A percentile compares a stretch with the other conserved stretches of the same genome.
phyloP scores from a whole-genome alignment of 2,113 vertebrate species.

The Rhizomys pruinosus region DNA sequence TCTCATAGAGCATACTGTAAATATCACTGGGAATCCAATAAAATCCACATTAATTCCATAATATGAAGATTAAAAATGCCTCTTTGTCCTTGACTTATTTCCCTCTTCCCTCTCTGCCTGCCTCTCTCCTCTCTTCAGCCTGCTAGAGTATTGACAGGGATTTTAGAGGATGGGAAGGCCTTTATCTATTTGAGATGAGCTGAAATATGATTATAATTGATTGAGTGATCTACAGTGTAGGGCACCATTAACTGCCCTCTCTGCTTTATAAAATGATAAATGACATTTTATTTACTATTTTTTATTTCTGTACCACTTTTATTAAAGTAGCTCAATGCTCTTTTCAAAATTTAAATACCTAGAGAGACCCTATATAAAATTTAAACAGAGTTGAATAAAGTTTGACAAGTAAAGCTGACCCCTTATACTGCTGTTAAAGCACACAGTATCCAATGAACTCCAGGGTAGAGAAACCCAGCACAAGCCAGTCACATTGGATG shows the following conservation, averaged over 20 bases:
- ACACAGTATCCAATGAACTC: neutral
- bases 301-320: slow-evolving; percentile 46
- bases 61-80: slow-evolving; percentile 54
- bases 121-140: neutral
- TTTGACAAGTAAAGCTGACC: slow-evolving; percentile 1
- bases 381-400: slow-evolving; percentile 15
- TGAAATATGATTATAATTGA: slow-evolving; percentile 76
- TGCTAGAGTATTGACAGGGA: slow-evolving; percentile 65
- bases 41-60: slow-evolving; percentile 61
- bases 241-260: slow-evolving; percentile 56
- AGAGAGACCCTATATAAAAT: slow-evolving; percentile 22
- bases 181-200: slow-evolving; percentile 73
- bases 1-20: slow-evolving; percentile 59
- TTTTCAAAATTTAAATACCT: slow-evolving; percentile 56
- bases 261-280: slow-evolving; percentile 73
- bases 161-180: slow-evolving; percentile 61
- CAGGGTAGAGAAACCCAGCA: neutral
- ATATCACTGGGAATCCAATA: slow-evolving; percentile 55
- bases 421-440: neutral
- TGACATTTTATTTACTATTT: slow-evolving; percentile 17
- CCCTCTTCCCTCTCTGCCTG: slow-evolving; percentile 38
- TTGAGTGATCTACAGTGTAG: slow-evolving; percentile 69
- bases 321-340: slow-evolving; percentile 42
- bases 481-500: neutral
- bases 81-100: slow-evolving; percentile 70